These are phyloP conservation scores for Mormoops blainvillei DNA, from an alignment of 2,113 vertebrate genomes.

Conservation along the genomic window DNA sequence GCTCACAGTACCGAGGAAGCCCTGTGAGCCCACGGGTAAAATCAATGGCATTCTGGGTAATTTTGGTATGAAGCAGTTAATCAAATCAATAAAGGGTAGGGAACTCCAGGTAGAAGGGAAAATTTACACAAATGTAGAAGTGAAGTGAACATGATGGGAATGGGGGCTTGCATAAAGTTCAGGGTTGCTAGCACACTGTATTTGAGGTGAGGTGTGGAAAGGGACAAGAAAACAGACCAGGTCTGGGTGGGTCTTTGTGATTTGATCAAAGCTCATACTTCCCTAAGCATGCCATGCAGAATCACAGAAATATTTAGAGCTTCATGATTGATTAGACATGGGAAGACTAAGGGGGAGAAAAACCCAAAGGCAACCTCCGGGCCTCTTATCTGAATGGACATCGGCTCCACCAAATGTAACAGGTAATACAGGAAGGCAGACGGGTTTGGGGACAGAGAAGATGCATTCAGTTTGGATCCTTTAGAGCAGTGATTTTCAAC, in stretches of 20 bases:
- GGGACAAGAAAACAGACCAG: not conserved
- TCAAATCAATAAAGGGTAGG: not conserved
- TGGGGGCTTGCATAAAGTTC: not conserved
- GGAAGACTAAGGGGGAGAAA: no score
- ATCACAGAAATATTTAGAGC: not conserved
- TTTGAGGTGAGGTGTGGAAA: not conserved
- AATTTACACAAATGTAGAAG: not conserved
- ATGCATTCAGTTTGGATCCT: not conserved
- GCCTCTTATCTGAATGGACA: not conserved
- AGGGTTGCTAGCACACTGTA: not conserved
- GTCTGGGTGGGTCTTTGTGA: not conserved
- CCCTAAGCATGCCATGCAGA: not conserved
- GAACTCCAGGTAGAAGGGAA: not conserved
- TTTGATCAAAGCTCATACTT: not conserved
- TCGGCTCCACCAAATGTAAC: not conserved
- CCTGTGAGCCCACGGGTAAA: not conserved
- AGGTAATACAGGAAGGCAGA: not conserved
- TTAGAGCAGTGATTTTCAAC: not conserved
- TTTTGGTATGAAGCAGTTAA: not conserved
- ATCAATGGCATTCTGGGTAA: not conserved
- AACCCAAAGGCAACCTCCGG: not conserved
- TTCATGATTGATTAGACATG: not conserved
- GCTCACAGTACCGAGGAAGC: not conserved
- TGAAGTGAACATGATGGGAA: not conserved
- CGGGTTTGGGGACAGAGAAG: not conserved